Evolutionary conservation across 2,888 invertebrate species (phyloP), one percentile per base, ranked within the genome.

Genomic region (Seira musarum): DNA sequence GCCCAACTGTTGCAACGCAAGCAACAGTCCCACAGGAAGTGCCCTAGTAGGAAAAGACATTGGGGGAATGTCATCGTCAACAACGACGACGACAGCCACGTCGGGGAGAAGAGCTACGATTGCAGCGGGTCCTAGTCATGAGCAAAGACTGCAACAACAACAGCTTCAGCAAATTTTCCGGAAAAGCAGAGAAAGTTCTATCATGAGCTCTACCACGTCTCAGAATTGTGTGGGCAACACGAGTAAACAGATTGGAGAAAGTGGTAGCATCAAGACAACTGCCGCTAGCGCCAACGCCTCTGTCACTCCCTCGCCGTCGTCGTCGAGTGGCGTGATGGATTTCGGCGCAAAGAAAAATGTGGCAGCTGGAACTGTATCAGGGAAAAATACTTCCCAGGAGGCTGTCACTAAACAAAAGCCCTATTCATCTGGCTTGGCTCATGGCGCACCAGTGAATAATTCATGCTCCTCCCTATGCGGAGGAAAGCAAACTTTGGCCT

Each of bases 71-170:
- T 13, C 40, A n/a, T 49, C 64, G 22, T 25, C 72, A 25, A 53
- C 71, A 19, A 13, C 30, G 46, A 22, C 71, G 30, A 13, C 30
- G 46, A 22, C 74, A 30, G 68, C n/a, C 53, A 53, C 53, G 17
- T 22, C 22, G 22, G 61, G 19, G 25, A 66, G 74, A 30, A 53
- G 80, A 49, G 74, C 79, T 0, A 74, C 80, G 15, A 80, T 80
- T 24, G 80, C 69, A 25, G 80, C 60, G 40, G 74, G 74, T 35
- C 80, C 74, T 73, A 80, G 73, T 80, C 72, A 72, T 74, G 73
- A 80, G 8, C 68, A 74, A 66, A 74, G 70, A 74, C 72, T 73
- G 67, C 74, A 64, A 40, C 80, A 80, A 61, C 80, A 80, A 10
- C 67, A 68, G 49, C 63, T 72, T 17, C 75, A 75, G 25, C 46